These are phyloP conservation scores for Ostrea denselamellosa DNA, from an alignment of 1,140 invertebrate species.

Conservation along the genomic window DNA sequence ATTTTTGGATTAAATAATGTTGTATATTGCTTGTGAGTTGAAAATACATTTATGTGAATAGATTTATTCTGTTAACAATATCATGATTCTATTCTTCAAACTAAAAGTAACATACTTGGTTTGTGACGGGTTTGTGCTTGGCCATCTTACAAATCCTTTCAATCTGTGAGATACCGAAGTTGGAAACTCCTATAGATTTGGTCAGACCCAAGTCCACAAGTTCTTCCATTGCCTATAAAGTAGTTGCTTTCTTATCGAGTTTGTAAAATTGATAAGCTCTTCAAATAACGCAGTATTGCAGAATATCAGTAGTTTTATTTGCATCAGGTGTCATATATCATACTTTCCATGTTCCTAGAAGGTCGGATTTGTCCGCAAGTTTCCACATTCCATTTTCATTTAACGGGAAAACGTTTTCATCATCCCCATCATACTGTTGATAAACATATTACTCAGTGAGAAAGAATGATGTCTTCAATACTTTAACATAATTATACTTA, in stretches of 20 bases:
- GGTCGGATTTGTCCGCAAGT: not conserved
- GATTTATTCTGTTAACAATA: too few relatives aligned
- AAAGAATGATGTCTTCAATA: too few relatives aligned
- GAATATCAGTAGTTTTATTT: too few relatives aligned
- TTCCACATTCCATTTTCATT: not conserved
- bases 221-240: conserved; percentile 86
- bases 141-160: conserved; percentile 84
- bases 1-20: too few relatives aligned
- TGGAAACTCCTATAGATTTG: conserved; percentile 90
- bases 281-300: not conserved
- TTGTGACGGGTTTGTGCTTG: conserved; percentile 86
- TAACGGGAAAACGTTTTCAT: not conserved
- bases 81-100: too few relatives aligned
- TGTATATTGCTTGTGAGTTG: too few relatives aligned
- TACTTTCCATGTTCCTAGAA: conserved; percentile 14
- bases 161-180: conserved; percentile 92
- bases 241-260: conserved; percentile 37
- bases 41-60: too few relatives aligned
- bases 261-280: too few relatives aligned
- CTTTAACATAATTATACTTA: too few relatives aligned
- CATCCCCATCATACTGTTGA: not conserved
- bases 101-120: conserved; percentile 72
- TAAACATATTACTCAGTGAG: not conserved
- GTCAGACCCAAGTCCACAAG: conserved; percentile 85
- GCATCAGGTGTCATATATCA: too few relatives aligned